Conservation (phyloP, 2,797 vertebrate species). For the Sebastes diaconus region DNA sequence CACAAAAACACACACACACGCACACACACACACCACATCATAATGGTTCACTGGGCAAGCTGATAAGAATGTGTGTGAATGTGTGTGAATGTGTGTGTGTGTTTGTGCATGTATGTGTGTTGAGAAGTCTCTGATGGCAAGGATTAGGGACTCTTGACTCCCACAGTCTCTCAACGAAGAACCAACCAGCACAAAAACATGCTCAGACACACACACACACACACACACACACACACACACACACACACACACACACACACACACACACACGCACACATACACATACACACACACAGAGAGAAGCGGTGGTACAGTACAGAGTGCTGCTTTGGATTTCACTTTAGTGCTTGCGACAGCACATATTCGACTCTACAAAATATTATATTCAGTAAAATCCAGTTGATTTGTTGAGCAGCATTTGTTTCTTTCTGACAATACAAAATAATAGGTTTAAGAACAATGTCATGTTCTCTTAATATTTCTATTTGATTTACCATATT, state of each 20-base stretch:
- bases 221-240: conserved; percentile 15
- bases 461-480: background rate
- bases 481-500: background rate
- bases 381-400: background rate
- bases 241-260: background rate
- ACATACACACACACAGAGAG: background rate
- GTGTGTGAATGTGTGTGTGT: conserved; percentile 30
- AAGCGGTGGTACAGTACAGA: conserved; percentile 13
- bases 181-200: conserved; percentile 50
- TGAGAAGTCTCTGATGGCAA: conserved; percentile 72
- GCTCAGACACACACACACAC: conserved; percentile 12
- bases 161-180: conserved; percentile 65
- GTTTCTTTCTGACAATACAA: background rate
- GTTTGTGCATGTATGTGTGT: conserved; percentile 15
- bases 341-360: conserved; percentile 33
- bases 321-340: conserved; percentile 44
- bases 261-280: conserved; percentile 4
- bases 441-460: background rate
- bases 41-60: conserved; percentile 72
- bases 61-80: conserved; percentile 59
- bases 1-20: conserved; percentile 17
- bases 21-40: conserved; percentile 25
- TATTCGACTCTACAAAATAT: conserved; percentile 22
- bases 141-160: conserved; percentile 79
- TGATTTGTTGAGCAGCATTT: conserved; percentile 10